A percentile compares a stretch with the other conserved stretches of the same genome.
Conservation (phyloP, 2,113 vertebrate genomes). For the Blennius ocellaris region DNA sequence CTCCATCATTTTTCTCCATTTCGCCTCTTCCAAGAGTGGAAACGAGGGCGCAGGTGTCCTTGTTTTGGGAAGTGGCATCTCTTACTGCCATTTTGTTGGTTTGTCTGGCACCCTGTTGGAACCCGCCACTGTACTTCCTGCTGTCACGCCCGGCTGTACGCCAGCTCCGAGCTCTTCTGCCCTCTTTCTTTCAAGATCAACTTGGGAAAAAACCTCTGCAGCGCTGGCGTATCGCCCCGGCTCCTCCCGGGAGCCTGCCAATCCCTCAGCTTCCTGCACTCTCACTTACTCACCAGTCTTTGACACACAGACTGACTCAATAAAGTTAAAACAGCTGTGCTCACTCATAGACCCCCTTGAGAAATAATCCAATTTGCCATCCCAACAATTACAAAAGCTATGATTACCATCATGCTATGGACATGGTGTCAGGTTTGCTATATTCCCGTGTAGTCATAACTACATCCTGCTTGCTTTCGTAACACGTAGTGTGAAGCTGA, state of each 20-base stretch:
- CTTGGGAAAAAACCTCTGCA: conserved; percentile 32
- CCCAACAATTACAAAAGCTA: conserved; percentile 8
- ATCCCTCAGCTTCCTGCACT: conserved; percentile 42
- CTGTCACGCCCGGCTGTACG: conserved; percentile 70
- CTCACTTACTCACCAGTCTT: conserved; percentile 34
- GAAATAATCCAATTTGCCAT: neutral
- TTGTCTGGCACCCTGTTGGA: conserved; percentile 79
- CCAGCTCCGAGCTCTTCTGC: conserved; percentile 73
- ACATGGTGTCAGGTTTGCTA: neutral
- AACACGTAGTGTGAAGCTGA: conserved; percentile 28
- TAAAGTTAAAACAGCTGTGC: conserved; percentile 31
- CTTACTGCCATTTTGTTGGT: conserved; percentile 74
- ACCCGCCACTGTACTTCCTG: conserved; percentile 78
- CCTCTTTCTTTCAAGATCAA: conserved; percentile 49
- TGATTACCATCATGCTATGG: conserved; percentile 20
- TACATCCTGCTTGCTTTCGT: conserved; percentile 16
- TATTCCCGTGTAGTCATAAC: neutral
- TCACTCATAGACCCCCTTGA: conserved; percentile 10
- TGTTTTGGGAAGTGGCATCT: conserved; percentile 73
- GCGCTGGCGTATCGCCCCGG: conserved; percentile 57
- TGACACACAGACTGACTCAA: conserved; percentile 41
- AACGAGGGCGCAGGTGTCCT: conserved; percentile 34
- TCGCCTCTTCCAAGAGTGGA: neutral
- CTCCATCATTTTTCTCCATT: neutral
- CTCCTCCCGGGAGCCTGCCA: conserved; percentile 48